Evolutionary conservation across 2,888 invertebrate genomes (phyloP), one percentile per base, ranked within the genome.

Genomic region (Hirtodrosophila alboralis): DNA sequence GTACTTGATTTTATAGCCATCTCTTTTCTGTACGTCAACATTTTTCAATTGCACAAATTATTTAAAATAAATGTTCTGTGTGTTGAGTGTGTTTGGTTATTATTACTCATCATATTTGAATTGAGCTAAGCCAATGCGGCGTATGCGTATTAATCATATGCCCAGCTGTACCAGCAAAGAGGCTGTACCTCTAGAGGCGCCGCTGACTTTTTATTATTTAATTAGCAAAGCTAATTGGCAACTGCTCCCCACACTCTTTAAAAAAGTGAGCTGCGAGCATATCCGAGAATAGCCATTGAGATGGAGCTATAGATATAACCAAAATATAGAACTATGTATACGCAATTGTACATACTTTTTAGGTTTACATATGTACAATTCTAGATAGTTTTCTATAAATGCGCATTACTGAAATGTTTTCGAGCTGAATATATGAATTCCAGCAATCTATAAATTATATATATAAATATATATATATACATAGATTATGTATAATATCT

Each of bases 161-260:
- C 53, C 68, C 57, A 31, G 51, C 23, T 14, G 14, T 60, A 53
- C 51, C 14, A 5, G 13, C 21, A 18, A 18, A 5, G 18, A 18
- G 18, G 18, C 18, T 18, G 18, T 18, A 18, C 13, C 18, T n/a
- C n/a, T 18, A 9, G 36, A 68, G 77, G 78, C 79, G 70, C 57
- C 47, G 56, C 52, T 54, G 68, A 59, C 47, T 81, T 79, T 80
- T 80, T 80, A 87, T 80, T 80, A 80, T 80, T 85, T 87, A 87
- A 80, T 80, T 87, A 81, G 87, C 86, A 75, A n/a, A 85, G 80
- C 81, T 86, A 81, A 81, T 81, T 81, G 87, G 87, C 84, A 56
- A 67, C 28, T 53, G 53, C 54, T 43, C 40, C 30, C 38, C 58
- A 72, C 72, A 59, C 59, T 23, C 21, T 30, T 18, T 47, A 41